These are phyloP conservation scores for Melanerpes formicivorus DNA, from an alignment of 2,113 vertebrate species.

Conservation along the genomic window DNA sequence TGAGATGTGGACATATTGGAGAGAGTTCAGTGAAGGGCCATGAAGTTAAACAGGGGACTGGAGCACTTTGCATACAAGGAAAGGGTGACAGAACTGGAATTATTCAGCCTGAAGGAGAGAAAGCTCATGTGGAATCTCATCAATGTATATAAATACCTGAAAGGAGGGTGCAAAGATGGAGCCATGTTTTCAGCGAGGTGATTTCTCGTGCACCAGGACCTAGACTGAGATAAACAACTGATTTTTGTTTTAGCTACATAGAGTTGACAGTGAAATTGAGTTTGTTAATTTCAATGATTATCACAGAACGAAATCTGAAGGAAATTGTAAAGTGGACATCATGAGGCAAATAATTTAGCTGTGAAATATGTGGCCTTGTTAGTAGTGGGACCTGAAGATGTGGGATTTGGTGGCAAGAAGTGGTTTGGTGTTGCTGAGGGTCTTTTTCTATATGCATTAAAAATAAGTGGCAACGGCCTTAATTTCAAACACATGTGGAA, in stretches of 20 bases:
- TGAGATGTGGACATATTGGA: rapidly evolving
- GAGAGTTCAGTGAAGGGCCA: not conserved
- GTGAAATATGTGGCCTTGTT: not conserved
- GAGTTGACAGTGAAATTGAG: not conserved
- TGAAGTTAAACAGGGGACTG: not conserved
- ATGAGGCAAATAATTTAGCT: not conserved
- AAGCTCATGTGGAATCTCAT: not conserved
- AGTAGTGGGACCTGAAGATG: no score
- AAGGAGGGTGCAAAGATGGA: not conserved
- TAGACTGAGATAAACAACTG: not conserved
- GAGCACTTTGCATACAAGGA: not conserved
- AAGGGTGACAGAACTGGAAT: not conserved
- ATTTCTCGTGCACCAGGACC: not conserved
- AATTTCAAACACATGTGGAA: not conserved
- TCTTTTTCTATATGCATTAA: not conserved
- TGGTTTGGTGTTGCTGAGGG: not conserved
- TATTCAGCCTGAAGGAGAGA: not conserved
- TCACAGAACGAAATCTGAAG: not conserved
- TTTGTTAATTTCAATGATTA: not conserved
- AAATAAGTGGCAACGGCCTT: not conserved
- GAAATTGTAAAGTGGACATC: not conserved
- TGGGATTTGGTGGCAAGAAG: not conserved
- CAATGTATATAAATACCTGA: not conserved
- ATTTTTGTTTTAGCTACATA: not conserved
- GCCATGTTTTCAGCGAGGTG: not conserved